These are phyloP conservation scores for Erebia ligea DNA, from an alignment of 2,888 invertebrate species.

Conservation along the genomic window DNA sequence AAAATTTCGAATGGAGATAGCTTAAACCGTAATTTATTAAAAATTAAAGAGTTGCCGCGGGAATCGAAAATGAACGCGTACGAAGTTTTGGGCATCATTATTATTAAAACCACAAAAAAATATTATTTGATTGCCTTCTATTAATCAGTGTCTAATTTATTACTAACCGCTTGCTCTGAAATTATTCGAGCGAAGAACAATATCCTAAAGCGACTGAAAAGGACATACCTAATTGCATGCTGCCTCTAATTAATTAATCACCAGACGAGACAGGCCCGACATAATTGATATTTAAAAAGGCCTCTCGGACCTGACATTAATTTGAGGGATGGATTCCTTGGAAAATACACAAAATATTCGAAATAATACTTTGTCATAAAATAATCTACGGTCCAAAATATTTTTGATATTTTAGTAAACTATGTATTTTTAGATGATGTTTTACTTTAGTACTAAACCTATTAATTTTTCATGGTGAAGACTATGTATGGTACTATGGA, in stretches of 20 bases:
- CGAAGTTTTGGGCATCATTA: no score
- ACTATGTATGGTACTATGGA: no score
- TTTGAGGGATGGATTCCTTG: constrained; percentile 57
- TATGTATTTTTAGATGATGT: no score
- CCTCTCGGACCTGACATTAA: constrained; percentile 64
- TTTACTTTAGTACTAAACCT: no score
- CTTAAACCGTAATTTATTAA: no score
- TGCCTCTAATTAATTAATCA: constrained; percentile 81
- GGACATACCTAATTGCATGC: constrained; percentile 74
- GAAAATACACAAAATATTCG: constrained; percentile 15
- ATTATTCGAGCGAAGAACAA: constrained; percentile 48
- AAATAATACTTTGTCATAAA: background rate
- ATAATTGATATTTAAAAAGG: constrained; percentile 81
- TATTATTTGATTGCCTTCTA: no score
- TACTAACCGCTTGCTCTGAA: constrained; percentile 29
- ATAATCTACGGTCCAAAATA: background rate
- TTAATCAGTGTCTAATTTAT: constrained; percentile 20
- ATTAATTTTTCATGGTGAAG: no score
- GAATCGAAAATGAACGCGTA: no score
- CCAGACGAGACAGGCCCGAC: constrained; percentile 60
- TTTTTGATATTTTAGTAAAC: background rate
- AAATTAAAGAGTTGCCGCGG: no score
- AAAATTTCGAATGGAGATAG: no score
- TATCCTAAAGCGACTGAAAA: constrained; percentile 53
- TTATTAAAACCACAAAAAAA: no score